Base-by-base conservation (phyloP, 1,140 invertebrate species). In the Neodiprion pinetum region DNA sequence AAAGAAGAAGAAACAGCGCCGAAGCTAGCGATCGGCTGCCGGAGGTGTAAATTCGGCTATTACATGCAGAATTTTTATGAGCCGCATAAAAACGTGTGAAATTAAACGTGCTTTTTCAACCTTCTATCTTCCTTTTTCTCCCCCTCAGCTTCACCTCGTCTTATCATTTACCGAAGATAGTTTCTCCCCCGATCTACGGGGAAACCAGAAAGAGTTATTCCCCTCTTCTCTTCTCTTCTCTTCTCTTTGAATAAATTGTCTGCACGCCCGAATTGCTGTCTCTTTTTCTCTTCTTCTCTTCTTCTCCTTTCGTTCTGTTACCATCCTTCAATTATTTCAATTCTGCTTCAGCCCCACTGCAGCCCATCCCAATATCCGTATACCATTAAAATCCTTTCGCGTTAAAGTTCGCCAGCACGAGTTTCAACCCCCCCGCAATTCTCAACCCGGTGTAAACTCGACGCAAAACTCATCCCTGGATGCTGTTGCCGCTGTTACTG, bases 161-260 rank as follows among this genome's bases (percentile, higher is more conserved):
- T 40, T 40, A 40, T 40, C 11, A 61, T 61, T 61, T 61, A 7
- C n/a, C 53, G 11, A 61, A 17, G n/a, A 17, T 12, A 12, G 53
- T 61, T 61, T 61, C 50, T 17, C 53, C 11, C 53, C 28, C 28
- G 28, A 40, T 40, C 9, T 61, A 7, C 53, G 8, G 0, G 53
- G 53, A 14, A 17, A 61, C 28, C 28, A 40, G 28, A 61, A 61
- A 61, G 53, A 61, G 53, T 61, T 61, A 61, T 14, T 61, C 28
- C 1, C 28, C 28, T 40, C 28, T 40, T 40, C 2, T 40, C 28
- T 40, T 40, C 28, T 28, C 28, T 28, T 28, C 28, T 40, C 28
- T 40, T 40, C 28, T 40, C 53, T 61, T 61, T 61, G 53, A 61
- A 61, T 61, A 61, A 61, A 61, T 61, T 61, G 53, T 61, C 53